These are phyloP conservation scores for Anthophora plumipes DNA, from an alignment of 2,888 invertebrate genomes.

Conservation along the genomic window DNA sequence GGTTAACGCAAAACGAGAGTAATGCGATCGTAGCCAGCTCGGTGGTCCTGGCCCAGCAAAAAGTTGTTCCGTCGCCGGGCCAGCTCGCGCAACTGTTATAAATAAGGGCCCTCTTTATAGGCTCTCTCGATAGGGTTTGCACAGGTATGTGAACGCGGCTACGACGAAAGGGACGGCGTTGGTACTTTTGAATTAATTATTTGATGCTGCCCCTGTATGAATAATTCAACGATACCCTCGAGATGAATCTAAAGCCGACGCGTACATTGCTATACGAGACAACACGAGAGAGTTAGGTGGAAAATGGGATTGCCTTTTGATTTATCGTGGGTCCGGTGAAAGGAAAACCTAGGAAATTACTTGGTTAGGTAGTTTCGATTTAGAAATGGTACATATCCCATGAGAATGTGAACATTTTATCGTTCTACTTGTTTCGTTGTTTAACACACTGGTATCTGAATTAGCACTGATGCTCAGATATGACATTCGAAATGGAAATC, in stretches of 20 bases:
- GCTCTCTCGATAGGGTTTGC: slow-evolving; percentile 10
- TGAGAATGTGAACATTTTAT: slow-evolving; percentile 33
- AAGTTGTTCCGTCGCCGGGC: slow-evolving; percentile 40
- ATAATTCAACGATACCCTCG: slow-evolving; percentile 70
- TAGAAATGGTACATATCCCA: neutral
- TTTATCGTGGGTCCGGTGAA: slow-evolving; percentile 47
- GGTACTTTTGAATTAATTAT: slow-evolving; percentile 77
- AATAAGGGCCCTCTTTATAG: slow-evolving; percentile 55
- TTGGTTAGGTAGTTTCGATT: neutral
- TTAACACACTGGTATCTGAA: neutral
- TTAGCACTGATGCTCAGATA: no score
- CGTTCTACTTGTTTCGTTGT: neutral
- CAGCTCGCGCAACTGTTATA: slow-evolving; percentile 57
- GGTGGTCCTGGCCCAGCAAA: slow-evolving; percentile 59
- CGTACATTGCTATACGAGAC: neutral
- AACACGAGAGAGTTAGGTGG: slow-evolving; percentile 19
- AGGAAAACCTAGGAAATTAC: slow-evolving; percentile 36
- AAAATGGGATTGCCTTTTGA: slow-evolving; percentile 70
- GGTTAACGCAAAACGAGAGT: slow-evolving; percentile 64
- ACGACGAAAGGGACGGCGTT: slow-evolving; percentile 63
- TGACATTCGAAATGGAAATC: no score
- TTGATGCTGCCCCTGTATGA: slow-evolving; percentile 71
- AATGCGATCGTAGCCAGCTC: slow-evolving; percentile 60
- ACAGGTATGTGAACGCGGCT: slow-evolving; percentile 41
- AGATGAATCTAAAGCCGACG: slow-evolving; percentile 61